Base-by-base conservation (phyloP, 1,140 invertebrate species). In the Ceratoteleas bidentatus region DNA sequence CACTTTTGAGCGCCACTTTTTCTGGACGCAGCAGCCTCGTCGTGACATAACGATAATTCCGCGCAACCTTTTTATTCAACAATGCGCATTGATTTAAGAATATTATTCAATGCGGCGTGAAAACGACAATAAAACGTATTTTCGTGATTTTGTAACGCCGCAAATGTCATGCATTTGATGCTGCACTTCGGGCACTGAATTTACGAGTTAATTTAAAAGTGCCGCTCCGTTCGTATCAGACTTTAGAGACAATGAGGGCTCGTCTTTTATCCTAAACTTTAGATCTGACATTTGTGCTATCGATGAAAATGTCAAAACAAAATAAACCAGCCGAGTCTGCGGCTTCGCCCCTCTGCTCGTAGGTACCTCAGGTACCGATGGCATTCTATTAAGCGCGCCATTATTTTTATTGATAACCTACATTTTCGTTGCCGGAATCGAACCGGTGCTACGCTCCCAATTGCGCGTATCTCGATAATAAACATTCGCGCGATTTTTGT, bases 251-350 rank as follows among this genome's bases (percentile, higher is more conserved):
- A 84, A 81, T 84, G 72, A 78, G 83, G 75, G 61, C 58, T 81
- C 82, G 82, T 84, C 77, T 81, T 78, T 81, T 81, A 84, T 84
- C 82, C 73, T 84, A 84, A 84, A 84, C 77, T 81, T 84, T 81
- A 81, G 82, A 84, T 84, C 77, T 81, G 82, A 78, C 82, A 84
- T 84, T 84, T 84, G 68, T 78, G 53, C 64, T 70, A 78, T 84
- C 77, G 82, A 84, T 84, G 61, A 84, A 78, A 84, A 84, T 84
- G 82, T 84, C 82, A 84, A 84, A 84, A 84, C 53, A 75, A 81
- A 81, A 78, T 81, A 62, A 84, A 70, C 60, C 68, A 43, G 38
- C 49, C 66, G 33, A 58, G 36, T 56, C 58, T 24, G 56, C 40
- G 53, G 60, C 60, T 60, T 58, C 58, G 50, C 52, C 57, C 62